Evolutionary conservation across 2,113 vertebrate genomes (phyloP).

Genomic region (Varanus salvator): DNA sequence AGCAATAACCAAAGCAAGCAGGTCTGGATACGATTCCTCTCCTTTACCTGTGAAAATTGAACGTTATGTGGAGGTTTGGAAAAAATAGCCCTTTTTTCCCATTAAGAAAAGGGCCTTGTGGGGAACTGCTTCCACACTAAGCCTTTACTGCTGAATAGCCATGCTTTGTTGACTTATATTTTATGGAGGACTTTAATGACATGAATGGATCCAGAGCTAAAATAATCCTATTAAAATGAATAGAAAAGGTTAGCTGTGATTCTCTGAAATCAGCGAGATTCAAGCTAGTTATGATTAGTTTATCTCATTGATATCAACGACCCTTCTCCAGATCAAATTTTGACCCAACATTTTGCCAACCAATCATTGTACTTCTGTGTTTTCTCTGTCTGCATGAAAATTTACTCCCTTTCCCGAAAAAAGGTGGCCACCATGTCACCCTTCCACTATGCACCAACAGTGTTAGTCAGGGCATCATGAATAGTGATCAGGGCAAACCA

Average conservation of each 20-base stretch:
- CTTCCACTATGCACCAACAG: too few relatives aligned
- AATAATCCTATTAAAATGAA: neutral
- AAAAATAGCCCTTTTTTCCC: neutral
- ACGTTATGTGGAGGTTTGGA: neutral
- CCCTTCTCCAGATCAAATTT: neutral
- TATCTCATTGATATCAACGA: neutral
- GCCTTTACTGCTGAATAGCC: neutral
- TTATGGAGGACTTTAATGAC: neutral
- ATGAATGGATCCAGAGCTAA: neutral
- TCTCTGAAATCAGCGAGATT: neutral
- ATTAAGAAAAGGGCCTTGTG: neutral
- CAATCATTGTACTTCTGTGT: neutral
- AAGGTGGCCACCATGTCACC: too few relatives aligned
- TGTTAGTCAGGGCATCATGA: neutral
- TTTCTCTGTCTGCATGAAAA: neutral
- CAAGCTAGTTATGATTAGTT: neutral
- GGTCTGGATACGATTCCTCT: slow-evolving; percentile 94
- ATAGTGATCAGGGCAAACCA: neutral
- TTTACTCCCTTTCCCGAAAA: neutral
- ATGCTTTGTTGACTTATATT: neutral
- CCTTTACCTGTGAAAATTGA: slow-evolving; percentile 85
- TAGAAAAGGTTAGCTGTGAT: too few relatives aligned
- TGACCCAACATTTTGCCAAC: neutral
- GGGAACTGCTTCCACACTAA: neutral
- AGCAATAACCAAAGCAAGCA: slow-evolving; percentile 91